Evolutionary conservation across 2,113 vertebrate species (phyloP), one percentile per base, ranked within the genome.

Genomic region (Himantopus leucocephalus): DNA sequence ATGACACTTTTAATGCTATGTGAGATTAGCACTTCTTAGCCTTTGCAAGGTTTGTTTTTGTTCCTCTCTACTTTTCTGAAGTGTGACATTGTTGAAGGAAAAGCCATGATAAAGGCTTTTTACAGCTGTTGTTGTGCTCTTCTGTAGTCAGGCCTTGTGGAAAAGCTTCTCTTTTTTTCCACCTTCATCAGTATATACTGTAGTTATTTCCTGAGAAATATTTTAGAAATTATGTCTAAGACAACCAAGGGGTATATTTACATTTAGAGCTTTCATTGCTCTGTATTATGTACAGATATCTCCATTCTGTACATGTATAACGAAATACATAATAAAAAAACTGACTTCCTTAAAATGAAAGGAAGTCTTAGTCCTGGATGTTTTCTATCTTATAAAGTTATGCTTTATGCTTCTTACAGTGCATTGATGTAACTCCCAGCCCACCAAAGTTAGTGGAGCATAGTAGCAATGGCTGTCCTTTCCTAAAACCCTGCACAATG

Each of bases 11-110:
- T 77, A 85, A 76, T 45, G 23, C 11, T 80, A n/a, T 50, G 27
- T 79, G 82, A 96, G 85, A 85, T 90, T 90, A 96, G 58, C 67
- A 85, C 66, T 92, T 85, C 52, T 34, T 82, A 92, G 75, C 62
- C 58, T 90, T 90, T 88, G 35, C 14, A 90, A 79, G 32, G 8
- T 92, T 77, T 88, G 23, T 12, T 90, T 93, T 90, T 91, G 39
- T 80, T 91, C 91, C 72, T 95, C 41, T 60, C 22, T 47, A 32
- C 22, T 68, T 90, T 95, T 67, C 47, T 89, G 26, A 92, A 91
- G 64, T 60, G 58, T 47, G 67, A 84, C 52, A 41, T 18, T 78
- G 29, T 78, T 94, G 81, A 82, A 90, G 21, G 35, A 9, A 93
- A 92, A 93, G 14, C 43, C 35, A 32, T 47, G 60, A 76, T 35